phyloP scores from a whole-genome alignment of 1,140 invertebrate genomes.

The Magallana ariakensis region DNA sequence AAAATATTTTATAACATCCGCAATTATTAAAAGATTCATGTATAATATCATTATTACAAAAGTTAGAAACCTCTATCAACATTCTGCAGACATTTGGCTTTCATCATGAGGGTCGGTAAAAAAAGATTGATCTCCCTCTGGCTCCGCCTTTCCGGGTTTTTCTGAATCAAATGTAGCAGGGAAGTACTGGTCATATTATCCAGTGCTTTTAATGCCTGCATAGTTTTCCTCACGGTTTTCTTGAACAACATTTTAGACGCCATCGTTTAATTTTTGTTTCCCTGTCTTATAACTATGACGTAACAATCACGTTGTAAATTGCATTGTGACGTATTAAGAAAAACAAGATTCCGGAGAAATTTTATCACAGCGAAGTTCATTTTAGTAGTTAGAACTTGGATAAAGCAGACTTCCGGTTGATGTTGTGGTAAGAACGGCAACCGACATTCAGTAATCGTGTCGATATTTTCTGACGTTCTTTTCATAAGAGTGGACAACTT shows the following conservation, averaged over 20 bases:
- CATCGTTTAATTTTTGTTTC: background rate
- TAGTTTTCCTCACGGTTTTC: constrained; percentile 1
- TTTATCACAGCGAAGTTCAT: no score
- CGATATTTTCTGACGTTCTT: no score
- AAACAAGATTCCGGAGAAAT: no score
- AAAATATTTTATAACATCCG: background rate
- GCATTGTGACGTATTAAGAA: no score
- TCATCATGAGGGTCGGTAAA: background rate
- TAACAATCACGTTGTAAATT: background rate
- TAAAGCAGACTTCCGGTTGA: no score
- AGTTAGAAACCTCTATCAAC: background rate
- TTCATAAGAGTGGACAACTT: no score
- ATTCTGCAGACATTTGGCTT: background rate
- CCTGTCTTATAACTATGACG: background rate
- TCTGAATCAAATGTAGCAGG: background rate
- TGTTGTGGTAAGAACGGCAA: no score
- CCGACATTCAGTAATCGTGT: no score
- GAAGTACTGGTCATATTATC: background rate
- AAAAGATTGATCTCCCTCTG: background rate
- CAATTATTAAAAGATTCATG: background rate
- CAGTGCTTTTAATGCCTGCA: background rate
- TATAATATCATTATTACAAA: background rate
- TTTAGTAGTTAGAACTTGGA: no score
- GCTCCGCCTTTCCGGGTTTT: background rate
- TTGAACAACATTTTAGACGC: background rate